Percentiles rank a stretch among this genome's conserved stretches.
These are phyloP conservation scores for Gopherus evgoodei DNA, from an alignment of 2,113 vertebrate species.

Conservation along the genomic window DNA sequence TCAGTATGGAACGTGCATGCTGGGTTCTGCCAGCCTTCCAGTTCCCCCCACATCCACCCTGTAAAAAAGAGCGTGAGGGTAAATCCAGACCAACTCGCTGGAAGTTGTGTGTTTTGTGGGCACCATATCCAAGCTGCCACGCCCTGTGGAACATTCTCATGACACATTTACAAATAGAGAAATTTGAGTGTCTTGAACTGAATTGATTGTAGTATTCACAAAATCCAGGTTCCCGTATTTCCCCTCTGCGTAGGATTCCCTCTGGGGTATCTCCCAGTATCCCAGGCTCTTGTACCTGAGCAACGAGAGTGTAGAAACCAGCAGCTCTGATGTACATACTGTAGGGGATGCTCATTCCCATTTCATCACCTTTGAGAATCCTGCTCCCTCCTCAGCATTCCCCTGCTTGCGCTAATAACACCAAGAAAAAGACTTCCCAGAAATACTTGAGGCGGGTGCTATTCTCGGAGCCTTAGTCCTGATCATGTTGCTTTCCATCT, in stretches of 20 bases:
- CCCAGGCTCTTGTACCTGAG: rapidly evolving
- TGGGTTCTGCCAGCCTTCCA: constrained; percentile 4
- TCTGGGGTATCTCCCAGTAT: neutral
- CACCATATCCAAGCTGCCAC: rapidly evolving
- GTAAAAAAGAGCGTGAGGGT: neutral
- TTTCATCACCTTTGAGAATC: neutral
- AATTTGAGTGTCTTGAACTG: neutral
- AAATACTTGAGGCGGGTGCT: rapidly evolving
- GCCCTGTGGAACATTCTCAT: neutral
- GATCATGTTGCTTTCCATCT: neutral
- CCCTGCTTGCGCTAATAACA: neutral
- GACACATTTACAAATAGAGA: neutral
- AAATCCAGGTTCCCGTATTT: neutral
- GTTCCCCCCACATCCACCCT: neutral
- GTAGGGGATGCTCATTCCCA: neutral
- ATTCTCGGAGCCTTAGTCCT: neutral
- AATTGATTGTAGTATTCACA: neutral
- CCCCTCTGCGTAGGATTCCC: neutral
- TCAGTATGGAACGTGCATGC: constrained; percentile 33
- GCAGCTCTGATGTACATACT: neutral
- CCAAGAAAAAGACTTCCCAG: neutral
- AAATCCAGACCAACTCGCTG: neutral
- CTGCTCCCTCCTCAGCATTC: neutral
- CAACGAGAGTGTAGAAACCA: neutral
- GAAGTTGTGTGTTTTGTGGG: neutral